phyloP scores from a whole-genome alignment of 2,888 invertebrate genomes.

The Melipona beecheii region DNA sequence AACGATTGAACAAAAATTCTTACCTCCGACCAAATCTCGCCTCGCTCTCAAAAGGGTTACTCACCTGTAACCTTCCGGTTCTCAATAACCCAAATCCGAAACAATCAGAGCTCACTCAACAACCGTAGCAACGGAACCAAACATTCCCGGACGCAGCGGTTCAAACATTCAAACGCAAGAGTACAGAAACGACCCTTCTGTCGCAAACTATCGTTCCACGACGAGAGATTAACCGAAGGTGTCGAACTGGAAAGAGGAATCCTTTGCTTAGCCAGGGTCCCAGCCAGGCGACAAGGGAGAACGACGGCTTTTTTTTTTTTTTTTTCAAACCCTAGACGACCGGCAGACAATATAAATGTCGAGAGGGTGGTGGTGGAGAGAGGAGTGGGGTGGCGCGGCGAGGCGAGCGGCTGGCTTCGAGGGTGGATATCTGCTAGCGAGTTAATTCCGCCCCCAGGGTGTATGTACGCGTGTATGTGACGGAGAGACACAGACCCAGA shows the following conservation, averaged over 20 bases:
- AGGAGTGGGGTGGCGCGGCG: conserved; percentile 35
- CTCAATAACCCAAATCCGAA: background rate
- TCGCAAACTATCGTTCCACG: background rate
- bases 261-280: conserved; percentile 22
- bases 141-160: background rate
- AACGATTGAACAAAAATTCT: background rate
- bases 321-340: conserved; percentile 65
- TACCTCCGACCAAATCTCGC: background rate
- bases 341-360: conserved; percentile 79
- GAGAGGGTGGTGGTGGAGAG: conserved; percentile 48
- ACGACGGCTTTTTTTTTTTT: conserved; percentile 28
- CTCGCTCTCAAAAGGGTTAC: background rate
- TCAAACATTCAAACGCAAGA: too few relatives aligned
- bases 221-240: conserved; percentile 45
- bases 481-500: conserved; percentile 49
- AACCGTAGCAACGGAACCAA: background rate
- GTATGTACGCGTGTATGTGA: conserved; percentile 29
- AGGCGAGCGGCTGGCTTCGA: conserved; percentile 67
- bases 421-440: conserved; percentile 81
- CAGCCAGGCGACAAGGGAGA: conserved; percentile 14
- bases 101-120: background rate
- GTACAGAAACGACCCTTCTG: background rate
- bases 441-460: conserved; percentile 82
- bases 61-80: background rate
- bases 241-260: conserved; percentile 62